Evolutionary conservation across 2,888 invertebrate genomes (phyloP), one percentile per base, ranked within the genome.

Genomic region (Leptinotarsa juncta): DNA sequence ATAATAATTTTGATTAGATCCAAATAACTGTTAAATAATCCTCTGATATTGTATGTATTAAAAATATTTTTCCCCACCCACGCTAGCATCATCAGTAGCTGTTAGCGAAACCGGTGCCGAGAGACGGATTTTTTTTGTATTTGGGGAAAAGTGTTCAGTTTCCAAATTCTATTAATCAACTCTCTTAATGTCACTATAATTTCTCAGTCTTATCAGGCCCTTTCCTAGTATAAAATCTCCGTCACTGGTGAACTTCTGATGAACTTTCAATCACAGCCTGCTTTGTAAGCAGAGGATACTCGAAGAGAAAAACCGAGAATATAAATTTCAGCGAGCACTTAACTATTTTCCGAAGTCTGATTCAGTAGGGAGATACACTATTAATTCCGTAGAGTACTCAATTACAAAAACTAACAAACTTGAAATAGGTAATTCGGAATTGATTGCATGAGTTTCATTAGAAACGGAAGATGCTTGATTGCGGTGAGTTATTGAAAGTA

Each of bases 281-380:
- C 66, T 70, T 67, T 48, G 66, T 67, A 60, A 53, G 53, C 65
- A 65, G 73, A 73, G 60, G 67, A 70, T 65, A 68, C 68, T 71
- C 68, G 65, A 74, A 70, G 70, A 70, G 71, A 74, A 74, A 76
- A 71, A 67, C 74, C 72, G 62, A 69, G 74, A 75, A 78, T 73
- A 76, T 76, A 76, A 71, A 78, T 76, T 75, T 73, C 76, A 76
- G 75, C 75, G 69, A 73, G 70, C 76, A 76, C 74, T 76, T 71
- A 67, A 73, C 62, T 72, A 71, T 77, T 75, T 67, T 72, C 70
- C 67, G 55, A 49, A 23, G 51, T 16, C 32, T 62, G 65, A 65
- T 71, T 74, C 68, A 68, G 68, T 74, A 74, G 62, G 65, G 65
- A 67, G 71, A 74, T 69, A 71, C 71, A 67, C 74, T 68, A 71